Conservation (phyloP, 2,888 invertebrate species). For the Abscondita cerata region DNA sequence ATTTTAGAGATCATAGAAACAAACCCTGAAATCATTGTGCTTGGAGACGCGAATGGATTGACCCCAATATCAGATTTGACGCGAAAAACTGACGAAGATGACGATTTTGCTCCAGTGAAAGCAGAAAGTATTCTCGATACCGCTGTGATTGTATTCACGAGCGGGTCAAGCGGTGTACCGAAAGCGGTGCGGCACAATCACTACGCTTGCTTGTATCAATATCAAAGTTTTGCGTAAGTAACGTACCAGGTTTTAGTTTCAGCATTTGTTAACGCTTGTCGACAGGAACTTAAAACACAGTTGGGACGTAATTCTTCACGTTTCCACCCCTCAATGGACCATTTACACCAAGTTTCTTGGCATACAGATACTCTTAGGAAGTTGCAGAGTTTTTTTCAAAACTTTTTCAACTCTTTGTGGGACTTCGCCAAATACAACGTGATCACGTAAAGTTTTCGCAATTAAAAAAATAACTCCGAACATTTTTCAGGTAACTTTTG, state of each 20-base stretch:
- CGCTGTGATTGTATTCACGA: slow-evolving; percentile 41
- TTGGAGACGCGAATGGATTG: slow-evolving; percentile 41
- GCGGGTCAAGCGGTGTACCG: slow-evolving; percentile 43
- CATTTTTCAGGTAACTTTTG: background rate
- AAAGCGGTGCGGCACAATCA: slow-evolving; percentile 42
- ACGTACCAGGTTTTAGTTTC: background rate
- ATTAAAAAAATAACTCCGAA: background rate
- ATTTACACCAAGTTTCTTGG: background rate
- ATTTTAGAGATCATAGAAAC: slow-evolving; percentile 37
- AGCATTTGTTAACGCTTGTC: background rate
- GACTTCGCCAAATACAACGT: slow-evolving; percentile 1
- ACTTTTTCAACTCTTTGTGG: background rate
- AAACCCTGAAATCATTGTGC: slow-evolving; percentile 46
- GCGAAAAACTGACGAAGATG: slow-evolving; percentile 35
- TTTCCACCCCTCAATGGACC: background rate
- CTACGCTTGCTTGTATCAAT: slow-evolving; percentile 11
- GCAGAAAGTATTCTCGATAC: slow-evolving; percentile 29
- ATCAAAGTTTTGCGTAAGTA: slow-evolving; percentile 3
- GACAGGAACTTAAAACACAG: background rate
- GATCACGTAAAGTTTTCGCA: background rate
- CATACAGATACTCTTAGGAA: background rate
- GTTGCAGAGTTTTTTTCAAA: background rate
- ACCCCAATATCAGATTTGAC: slow-evolving; percentile 39
- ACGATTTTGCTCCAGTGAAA: slow-evolving; percentile 32
- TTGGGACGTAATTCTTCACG: background rate